Evolutionary conservation across 1,140 invertebrate genomes (phyloP).

Genomic region (Caerostris darwini): DNA sequence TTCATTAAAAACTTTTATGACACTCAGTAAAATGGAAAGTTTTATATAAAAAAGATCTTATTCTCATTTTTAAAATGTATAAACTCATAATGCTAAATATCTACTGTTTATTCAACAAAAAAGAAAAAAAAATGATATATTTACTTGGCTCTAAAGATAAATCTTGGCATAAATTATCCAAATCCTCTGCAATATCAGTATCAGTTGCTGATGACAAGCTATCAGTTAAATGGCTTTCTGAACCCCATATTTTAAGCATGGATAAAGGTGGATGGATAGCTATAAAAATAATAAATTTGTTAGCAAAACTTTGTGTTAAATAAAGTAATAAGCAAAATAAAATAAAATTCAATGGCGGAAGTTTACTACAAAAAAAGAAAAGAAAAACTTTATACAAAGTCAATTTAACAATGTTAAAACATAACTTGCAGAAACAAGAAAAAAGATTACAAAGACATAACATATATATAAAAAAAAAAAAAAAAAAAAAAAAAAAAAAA

Average conservation of each 20-base stretch:
- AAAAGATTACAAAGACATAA: too few relatives aligned
- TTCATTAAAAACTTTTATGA: too few relatives aligned
- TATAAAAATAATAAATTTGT: conserved; percentile 27
- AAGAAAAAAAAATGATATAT: not conserved
- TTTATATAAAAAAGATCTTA: too few relatives aligned
- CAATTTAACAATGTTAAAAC: too few relatives aligned
- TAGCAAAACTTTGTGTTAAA: not conserved
- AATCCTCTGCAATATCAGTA: conserved; percentile 46
- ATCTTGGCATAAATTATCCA: conserved; percentile 55
- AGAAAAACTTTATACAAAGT: too few relatives aligned
- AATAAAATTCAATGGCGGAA: not conserved
- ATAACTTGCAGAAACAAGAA: too few relatives aligned
- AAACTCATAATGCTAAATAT: not conserved
- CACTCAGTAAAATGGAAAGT: too few relatives aligned
- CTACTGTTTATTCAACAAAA: not conserved
- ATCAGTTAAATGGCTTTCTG: conserved; percentile 58
- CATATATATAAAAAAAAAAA: too few relatives aligned
- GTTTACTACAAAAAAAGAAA: not conserved
- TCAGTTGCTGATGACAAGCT: conserved; percentile 61
- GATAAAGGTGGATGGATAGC: conserved; percentile 74
- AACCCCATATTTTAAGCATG: conserved; percentile 56
- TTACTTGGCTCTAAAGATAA: conserved; percentile 65
- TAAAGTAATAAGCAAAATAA: not conserved
- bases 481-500: too few relatives aligned
- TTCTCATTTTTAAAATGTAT: too few relatives aligned